Evolutionary conservation across 2,888 invertebrate species (phyloP), one percentile per base, ranked within the genome.

Genomic region (Osmoderma eremita): DNA sequence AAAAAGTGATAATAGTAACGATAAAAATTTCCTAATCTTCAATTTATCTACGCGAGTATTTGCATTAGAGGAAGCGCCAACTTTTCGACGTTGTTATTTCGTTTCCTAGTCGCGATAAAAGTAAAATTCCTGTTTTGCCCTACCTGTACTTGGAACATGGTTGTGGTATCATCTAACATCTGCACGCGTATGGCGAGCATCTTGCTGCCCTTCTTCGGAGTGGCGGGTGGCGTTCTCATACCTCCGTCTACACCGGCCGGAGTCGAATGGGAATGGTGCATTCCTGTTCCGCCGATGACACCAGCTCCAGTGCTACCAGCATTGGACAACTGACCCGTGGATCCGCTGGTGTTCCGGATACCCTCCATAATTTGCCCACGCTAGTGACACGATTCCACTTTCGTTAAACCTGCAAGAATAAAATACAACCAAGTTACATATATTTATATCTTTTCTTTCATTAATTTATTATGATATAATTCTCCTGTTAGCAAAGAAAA

Each of bases 141-240:
- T 80, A 94, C 94, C 92, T 95, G 94, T 74, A 95, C 91, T 88
- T 95, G 94, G 84, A 95, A 95, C 87, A 94, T 91, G 75, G 94
- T 94, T 79, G 93, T 86, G 62, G 91, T 88, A 83, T 95, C 95
- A 81, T 95, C 94, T 74, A 95, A 85, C 94, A 94, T 94, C 83
- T 93, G 93, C 65, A 95, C 91, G 74, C 93, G 86, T 71, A 94
- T 90, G 63, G 93, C 93, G 71, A 95, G 86, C 90, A 95, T 94
- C 83, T 95, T 95, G 79, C 94, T 94, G 75, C 90, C 90, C 78
- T 92, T 93, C 77, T 92, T 89, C 64, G 91, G 92, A 74, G 93
- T 92, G 73, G 91, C 86, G 62, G 92, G 91, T 68, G 91, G 91
- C 71, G 93, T 92, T 38, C 73, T 67, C 42, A 71, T 75, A 67